Conservation (phyloP, 2,888 invertebrate genomes). For the Trilocha varians region DNA sequence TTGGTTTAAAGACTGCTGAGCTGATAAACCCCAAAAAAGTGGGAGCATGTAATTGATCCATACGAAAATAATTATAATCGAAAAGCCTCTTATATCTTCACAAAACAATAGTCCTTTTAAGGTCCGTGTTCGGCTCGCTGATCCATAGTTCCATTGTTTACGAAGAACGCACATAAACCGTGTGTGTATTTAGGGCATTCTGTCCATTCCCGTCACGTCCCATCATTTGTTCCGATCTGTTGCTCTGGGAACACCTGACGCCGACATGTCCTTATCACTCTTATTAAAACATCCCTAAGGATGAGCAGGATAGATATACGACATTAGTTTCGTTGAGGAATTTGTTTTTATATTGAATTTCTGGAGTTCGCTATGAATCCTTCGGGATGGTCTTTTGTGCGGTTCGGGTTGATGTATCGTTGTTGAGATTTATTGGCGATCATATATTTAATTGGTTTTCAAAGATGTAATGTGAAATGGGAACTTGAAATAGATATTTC, state of each 20-base stretch:
- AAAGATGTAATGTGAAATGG: no score
- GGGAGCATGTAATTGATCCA: no score
- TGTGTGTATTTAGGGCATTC: slow-evolving; percentile 35
- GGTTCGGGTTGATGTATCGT: slow-evolving; percentile 8
- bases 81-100: not conserved
- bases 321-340: slow-evolving; percentile 12
- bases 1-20: no score
- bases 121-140: not conserved
- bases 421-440: not conserved
- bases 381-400: slow-evolving; percentile 8
- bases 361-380: slow-evolving; percentile 11
- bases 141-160: slow-evolving; percentile 3
- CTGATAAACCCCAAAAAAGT: no score
- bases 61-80: no score
- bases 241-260: slow-evolving; percentile 5
- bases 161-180: slow-evolving; percentile 5
- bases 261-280: not conserved
- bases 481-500: no score
- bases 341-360: slow-evolving; percentile 28
- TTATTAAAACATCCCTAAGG: not conserved
- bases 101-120: not conserved
- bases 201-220: slow-evolving; percentile 48
- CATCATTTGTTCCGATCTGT: slow-evolving; percentile 48
- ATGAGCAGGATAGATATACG: not conserved
- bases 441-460: no score